Base-by-base conservation (phyloP, 2,888 invertebrate species). In the Panzeria rudis region DNA sequence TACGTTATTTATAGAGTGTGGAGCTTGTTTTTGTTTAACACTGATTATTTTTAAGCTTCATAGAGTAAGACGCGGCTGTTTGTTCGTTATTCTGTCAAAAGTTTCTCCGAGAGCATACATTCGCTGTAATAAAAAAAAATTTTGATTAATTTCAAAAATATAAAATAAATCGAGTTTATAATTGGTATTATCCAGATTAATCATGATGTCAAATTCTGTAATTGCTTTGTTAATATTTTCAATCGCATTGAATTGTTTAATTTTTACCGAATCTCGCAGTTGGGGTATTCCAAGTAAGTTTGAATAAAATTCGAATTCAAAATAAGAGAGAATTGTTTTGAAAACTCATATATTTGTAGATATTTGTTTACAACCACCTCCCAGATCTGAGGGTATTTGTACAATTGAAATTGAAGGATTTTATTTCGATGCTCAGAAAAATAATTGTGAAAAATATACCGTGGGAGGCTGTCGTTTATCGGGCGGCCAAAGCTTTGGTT, bases 401-500 rank as follows among this genome's bases (percentile, higher is more conserved):
- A 91, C 91, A n/a, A 89, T 91, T 29, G 91, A 91, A 77, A 91
- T 91, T 66, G 92, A 92, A 82, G 92, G 92, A 20, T 92, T 86
- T 87, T 92, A 90, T 84, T 92, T 88, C 41, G 91, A 92, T 80
- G 77, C 86, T n/a, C 88, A 88, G 41, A 88, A 88, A 3, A 87
- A 89, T 15, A 89, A 91, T 73, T 92, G 92, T 56, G 86, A 88
- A 56, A 86, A 87, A 81, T 92, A 92, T 81, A 88, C 89, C 13
- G 88, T 91, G 23, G 91, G 91, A 4, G 91, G 90, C 11, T 92
- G 92, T 69, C 92, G 89, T 1, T 77, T 90, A 6, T 89, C 86
- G 35, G 89, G 89, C 4, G 92, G 92, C 5, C 92, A 92, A 71
- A 92, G 92, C 72, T 92, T 92, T 80, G 91, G 92, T 32, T 91